Base-by-base conservation (phyloP, 2,888 invertebrate species). In the Bellardia pandia region DNA sequence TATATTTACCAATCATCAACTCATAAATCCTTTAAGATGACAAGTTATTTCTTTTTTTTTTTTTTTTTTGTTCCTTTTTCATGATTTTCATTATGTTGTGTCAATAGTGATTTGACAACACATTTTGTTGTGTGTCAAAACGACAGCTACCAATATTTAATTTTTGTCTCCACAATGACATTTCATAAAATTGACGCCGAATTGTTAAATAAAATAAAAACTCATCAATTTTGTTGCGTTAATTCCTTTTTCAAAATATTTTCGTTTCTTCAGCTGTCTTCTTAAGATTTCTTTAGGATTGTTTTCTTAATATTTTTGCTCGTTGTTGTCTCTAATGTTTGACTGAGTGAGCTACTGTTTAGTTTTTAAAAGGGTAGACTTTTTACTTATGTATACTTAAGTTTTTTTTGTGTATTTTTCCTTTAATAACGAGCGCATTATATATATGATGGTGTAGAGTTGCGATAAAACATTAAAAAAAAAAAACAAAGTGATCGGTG, bases 271-370 rank as follows among this genome's bases (percentile, higher is more conserved):
- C 76, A 72, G 76, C 86, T 86, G 86, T 76, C 86, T 51, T 71
- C 72, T 80, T 80, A 86, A 80, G 66, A 80, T 79, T 84, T 86
- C 72, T 76, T 86, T 76, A 72, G 83, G 71, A 83, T 79, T 75
- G 64, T 51, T 79, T 71, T 83, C 60, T 71, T 75, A 33, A 16
- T 42, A 23, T 51, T 13, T 56, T 53, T 56, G 23, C 58, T 51
- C 60, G 11, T 45, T 23, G 23, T 23, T 23, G 45, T 71, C 37
- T 69, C 14, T 51, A n/a, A 37, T 45, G 11, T 66, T 11, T 13
- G n/a, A 9, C 16, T 45, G 23, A 30, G 9, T 58, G 13, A 33
- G 81, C 81, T 76, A 76, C 79, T 83, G 86, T 82, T 82, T 76
- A 76, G 1, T 74, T 81, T 45, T 71, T 53, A 14, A 76, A 72